phyloP scores from a whole-genome alignment of 2,113 vertebrate genomes.

The Erinaceus europaeus region DNA sequence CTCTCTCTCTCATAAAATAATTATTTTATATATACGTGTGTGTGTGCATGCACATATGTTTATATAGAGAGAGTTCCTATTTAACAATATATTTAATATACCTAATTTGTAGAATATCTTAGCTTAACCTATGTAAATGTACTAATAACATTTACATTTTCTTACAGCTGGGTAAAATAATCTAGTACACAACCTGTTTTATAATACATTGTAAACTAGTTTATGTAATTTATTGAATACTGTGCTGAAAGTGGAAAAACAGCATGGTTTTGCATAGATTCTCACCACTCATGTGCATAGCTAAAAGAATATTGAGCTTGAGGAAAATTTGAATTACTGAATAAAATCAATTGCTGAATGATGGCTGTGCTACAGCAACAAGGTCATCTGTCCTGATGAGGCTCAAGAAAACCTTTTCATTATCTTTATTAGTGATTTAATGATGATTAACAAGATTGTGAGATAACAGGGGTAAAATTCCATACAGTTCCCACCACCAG shows the following conservation, averaged over 20 bases:
- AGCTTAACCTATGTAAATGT: background rate
- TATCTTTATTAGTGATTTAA: too few relatives aligned
- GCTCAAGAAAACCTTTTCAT: background rate
- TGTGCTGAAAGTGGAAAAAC: background rate
- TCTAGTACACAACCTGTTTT: background rate
- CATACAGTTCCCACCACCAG: too few relatives aligned
- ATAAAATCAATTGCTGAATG: background rate
- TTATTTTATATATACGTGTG: too few relatives aligned
- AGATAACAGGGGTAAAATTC: too few relatives aligned
- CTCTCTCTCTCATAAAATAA: too few relatives aligned
- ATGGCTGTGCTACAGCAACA: background rate
- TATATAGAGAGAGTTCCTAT: too few relatives aligned
- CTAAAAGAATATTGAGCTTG: background rate
- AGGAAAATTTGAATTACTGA: background rate
- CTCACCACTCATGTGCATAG: background rate
- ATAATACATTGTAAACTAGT: background rate
- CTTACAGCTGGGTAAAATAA: background rate
- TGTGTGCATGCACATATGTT: too few relatives aligned
- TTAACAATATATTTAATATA: background rate
- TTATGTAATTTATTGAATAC: too few relatives aligned
- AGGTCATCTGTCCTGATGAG: background rate
- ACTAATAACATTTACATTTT: background rate
- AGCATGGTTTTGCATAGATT: background rate
- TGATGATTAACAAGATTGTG: too few relatives aligned
- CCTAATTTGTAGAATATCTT: background rate